Conservation (phyloP, 2,888 invertebrate genomes). For the Drosophila fungiperda region DNA sequence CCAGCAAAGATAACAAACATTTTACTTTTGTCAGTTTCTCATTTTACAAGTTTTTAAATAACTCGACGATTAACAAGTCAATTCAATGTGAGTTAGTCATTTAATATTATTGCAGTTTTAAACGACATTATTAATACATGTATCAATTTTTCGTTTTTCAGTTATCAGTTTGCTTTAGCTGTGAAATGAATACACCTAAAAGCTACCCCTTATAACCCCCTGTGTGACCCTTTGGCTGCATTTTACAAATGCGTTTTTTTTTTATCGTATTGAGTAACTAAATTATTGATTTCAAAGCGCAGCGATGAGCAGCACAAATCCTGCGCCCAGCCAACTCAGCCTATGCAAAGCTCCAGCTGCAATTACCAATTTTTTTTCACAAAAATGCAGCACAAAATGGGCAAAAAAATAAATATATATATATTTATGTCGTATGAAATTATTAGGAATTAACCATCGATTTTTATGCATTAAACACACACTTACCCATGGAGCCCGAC, state of each 20-base stretch:
- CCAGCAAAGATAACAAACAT: conserved; percentile 32
- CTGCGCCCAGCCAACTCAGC: conserved; percentile 44
- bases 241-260: conserved; percentile 68
- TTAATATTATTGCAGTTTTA: conserved; percentile 37
- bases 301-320: conserved; percentile 42
- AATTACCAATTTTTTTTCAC: neutral
- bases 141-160: conserved; percentile 8
- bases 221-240: conserved; percentile 72
- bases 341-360: conserved; percentile 55
- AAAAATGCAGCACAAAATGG: conserved; percentile 35
- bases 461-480: conserved; percentile 3
- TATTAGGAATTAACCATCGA: neutral
- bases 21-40: conserved; percentile 23
- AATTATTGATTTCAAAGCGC: conserved; percentile 64
- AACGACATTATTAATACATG: conserved; percentile 24
- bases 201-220: conserved; percentile 48
- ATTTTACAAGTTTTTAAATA: conserved; percentile 16
- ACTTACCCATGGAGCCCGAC: conserved; percentile 81
- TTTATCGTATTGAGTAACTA: conserved; percentile 26
- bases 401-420: neutral
- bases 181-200: conserved; percentile 36
- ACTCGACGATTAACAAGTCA: conserved; percentile 21
- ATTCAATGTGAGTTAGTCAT: conserved; percentile 27
- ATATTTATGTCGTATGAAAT: neutral
- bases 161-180: conserved; percentile 33